A percentile compares a stretch with the other conserved stretches of the same genome.
phyloP scores from a whole-genome alignment of 1,140 invertebrate genomes.

The Pseudachorutes palmiensis region DNA sequence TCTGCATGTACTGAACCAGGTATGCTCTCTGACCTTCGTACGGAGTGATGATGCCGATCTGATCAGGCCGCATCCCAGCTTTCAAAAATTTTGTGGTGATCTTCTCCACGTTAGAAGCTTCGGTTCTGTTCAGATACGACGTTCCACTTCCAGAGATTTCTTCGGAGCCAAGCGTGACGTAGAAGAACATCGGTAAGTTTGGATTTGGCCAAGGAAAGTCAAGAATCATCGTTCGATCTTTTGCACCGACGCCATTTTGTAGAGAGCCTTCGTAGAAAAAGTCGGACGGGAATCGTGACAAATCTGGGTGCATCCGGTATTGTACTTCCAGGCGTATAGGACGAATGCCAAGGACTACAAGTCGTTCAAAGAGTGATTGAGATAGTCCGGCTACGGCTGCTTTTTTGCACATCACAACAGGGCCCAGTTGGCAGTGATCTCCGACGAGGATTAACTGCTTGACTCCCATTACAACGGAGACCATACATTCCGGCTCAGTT shows the following conservation, averaged over 20 bases:
- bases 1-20: slow-evolving; percentile 95
- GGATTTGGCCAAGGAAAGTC: slow-evolving; percentile 96
- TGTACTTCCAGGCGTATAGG: slow-evolving; percentile 95
- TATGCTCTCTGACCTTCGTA: slow-evolving; percentile 98
- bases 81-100: slow-evolving; percentile 87
- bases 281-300: slow-evolving; percentile 96
- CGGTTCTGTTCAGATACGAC: slow-evolving; percentile 95
- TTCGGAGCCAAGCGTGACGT: slow-evolving; percentile 94
- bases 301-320: slow-evolving; percentile 97
- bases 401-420: slow-evolving; percentile 99
- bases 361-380: slow-evolving; percentile 92
- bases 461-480: slow-evolving; percentile 95
- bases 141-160: slow-evolving; percentile 98
- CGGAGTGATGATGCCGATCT: slow-evolving; percentile 99
- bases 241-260: slow-evolving; percentile 96
- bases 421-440: slow-evolving; percentile 97
- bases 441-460: slow-evolving; percentile 90
- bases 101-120: slow-evolving; percentile 97
- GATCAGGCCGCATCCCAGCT: slow-evolving; percentile 90
- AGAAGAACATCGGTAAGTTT: slow-evolving; percentile 98
- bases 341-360: slow-evolving; percentile 91
- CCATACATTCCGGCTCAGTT: slow-evolving; percentile 97
- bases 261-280: slow-evolving; percentile 99
- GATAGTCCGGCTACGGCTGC: slow-evolving; percentile 92
- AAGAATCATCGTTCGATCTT: slow-evolving; percentile 77